A percentile compares a stretch with the other conserved stretches of the same genome.
These are phyloP conservation scores for Hexactinellida sp. DNA, from an alignment of 37 sponge, comb jelly and placozoan species.

Conservation along the genomic window DNA sequence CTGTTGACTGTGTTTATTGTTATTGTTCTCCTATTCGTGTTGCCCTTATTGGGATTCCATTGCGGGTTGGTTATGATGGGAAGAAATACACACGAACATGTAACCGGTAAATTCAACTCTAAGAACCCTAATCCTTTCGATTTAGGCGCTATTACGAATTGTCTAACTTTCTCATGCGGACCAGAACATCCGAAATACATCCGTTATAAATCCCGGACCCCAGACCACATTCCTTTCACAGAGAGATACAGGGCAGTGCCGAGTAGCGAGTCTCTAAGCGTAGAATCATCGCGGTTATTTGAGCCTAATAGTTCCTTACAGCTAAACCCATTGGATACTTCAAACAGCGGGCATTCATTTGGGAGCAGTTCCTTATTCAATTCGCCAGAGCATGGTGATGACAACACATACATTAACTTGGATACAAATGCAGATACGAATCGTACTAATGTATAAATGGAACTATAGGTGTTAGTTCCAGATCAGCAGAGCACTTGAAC, in stretches of 20 bases:
- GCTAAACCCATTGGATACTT: neutral
- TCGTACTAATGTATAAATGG: neutral
- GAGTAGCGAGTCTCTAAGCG: neutral
- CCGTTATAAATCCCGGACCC: neutral
- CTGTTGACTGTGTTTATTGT: conserved; percentile 50
- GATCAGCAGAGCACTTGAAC: neutral
- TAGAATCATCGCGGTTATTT: neutral
- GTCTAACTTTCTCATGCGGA: conserved; percentile 41
- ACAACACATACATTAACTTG: no score
- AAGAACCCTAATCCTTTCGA: conserved; percentile 57
- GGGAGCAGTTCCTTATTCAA: neutral
- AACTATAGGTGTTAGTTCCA: neutral
- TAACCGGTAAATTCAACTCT: conserved; percentile 70
- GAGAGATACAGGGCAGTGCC: neutral
- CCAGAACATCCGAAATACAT: conserved; percentile 48
- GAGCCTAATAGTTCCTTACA: neutral
- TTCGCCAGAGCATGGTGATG: no score
- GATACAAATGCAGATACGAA: no score
- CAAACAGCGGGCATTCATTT: neutral
- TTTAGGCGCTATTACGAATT: conserved; percentile 55
- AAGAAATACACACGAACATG: conserved; percentile 91
- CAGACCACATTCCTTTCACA: neutral
- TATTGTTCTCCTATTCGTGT: conserved; percentile 64
- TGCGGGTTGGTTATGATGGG: conserved; percentile 61
- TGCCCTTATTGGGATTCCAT: conserved; percentile 79